These are phyloP conservation scores for Smutsia temminckii DNA, from an alignment of 2,797 vertebrate genomes.

Conservation along the genomic window DNA sequence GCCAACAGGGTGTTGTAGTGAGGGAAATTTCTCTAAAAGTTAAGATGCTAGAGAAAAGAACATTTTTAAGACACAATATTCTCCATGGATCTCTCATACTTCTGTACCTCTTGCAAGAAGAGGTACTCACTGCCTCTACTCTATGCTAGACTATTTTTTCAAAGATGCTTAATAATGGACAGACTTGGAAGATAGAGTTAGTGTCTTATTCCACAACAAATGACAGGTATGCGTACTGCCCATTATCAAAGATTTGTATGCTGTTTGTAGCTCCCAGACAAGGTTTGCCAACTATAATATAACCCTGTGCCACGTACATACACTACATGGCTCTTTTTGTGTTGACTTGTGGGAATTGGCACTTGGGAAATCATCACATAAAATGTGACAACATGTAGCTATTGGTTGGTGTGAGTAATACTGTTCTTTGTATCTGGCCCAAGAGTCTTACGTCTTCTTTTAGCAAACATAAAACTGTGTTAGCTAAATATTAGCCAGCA, in stretches of 20 bases:
- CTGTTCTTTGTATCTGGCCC: neutral
- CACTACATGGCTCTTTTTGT: neutral
- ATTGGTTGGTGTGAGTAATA: neutral
- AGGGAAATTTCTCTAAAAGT: neutral
- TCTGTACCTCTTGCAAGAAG: neutral
- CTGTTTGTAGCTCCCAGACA: neutral
- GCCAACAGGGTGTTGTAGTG: neutral
- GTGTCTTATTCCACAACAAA: neutral
- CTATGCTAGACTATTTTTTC: neutral
- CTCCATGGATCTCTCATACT: neutral
- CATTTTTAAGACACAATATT: neutral
- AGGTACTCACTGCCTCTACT: neutral
- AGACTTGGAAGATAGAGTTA: neutral
- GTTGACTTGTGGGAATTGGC: neutral
- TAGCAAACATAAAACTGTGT: neutral
- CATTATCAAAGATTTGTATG: neutral
- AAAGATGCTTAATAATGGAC: neutral
- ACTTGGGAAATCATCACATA: neutral
- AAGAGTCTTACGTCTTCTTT: neutral
- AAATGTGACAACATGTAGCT: neutral
- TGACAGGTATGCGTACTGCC: neutral
- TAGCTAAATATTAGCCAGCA: neutral
- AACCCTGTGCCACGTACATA: neutral
- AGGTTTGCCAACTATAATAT: neutral
- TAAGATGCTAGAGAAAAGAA: neutral